These are phyloP conservation scores for Xanthorhoe spadicearia DNA, from an alignment of 2,888 invertebrate genomes.

Conservation along the genomic window DNA sequence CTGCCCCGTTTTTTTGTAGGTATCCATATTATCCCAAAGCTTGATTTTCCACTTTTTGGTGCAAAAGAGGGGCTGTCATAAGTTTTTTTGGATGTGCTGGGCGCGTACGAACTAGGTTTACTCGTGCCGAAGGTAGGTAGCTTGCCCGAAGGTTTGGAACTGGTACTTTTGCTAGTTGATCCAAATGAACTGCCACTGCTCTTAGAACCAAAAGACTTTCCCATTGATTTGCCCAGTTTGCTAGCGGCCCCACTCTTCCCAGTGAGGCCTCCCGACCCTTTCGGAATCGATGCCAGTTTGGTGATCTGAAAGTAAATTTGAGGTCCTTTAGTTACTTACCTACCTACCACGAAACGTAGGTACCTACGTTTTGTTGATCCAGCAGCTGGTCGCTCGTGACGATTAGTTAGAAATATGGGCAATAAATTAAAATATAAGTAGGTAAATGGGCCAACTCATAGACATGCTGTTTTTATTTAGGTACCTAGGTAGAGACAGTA, in stretches of 20 bases:
- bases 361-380: too few relatives aligned
- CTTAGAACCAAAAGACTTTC: constrained; percentile 34
- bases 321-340: too few relatives aligned
- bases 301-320: constrained; percentile 32
- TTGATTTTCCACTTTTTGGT: constrained; percentile 61
- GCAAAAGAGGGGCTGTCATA: constrained; percentile 54
- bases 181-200: constrained; percentile 38
- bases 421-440: not conserved
- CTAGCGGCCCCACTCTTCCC: constrained; percentile 63
- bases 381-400: too few relatives aligned
- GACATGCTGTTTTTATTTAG: not conserved
- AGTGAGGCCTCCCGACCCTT: constrained; percentile 60
- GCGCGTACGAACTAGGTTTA: constrained; percentile 27
- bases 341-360: not conserved
- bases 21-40: constrained; percentile 75
- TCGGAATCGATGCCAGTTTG: constrained; percentile 65
- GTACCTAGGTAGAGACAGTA: not conserved
- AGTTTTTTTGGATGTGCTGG: constrained; percentile 52
- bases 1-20: constrained; percentile 68
- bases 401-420: too few relatives aligned
- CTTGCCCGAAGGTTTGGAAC: constrained; percentile 19
- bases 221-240: constrained; percentile 45
- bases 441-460: not conserved
- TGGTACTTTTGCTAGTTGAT: constrained; percentile 30
- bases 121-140: constrained; percentile 25